These are phyloP conservation scores for Uromys caudimaculatus DNA, from an alignment of 2,797 vertebrate genomes.

Conservation along the genomic window DNA sequence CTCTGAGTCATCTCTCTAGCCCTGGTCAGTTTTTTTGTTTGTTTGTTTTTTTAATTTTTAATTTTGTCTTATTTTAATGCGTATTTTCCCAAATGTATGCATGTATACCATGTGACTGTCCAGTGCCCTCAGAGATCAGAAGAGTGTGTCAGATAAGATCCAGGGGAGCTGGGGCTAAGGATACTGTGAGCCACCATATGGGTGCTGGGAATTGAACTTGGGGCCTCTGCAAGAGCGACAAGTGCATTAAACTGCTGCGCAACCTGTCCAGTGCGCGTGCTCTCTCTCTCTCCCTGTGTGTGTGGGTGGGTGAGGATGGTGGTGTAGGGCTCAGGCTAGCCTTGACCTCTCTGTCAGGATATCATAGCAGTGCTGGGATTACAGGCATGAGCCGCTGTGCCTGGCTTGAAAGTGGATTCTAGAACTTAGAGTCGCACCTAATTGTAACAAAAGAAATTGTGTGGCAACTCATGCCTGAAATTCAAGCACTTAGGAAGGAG, in stretches of 20 bases:
- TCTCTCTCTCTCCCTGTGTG: not conserved
- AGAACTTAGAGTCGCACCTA: not conserved
- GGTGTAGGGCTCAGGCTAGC: not conserved
- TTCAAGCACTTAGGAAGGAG: not conserved
- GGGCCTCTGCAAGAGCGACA: not conserved
- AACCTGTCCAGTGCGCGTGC: accelerated
- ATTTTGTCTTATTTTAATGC: not conserved
- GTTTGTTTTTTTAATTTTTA: not conserved
- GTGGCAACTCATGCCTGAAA: not conserved
- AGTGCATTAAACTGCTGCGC: not conserved
- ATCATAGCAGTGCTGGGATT: not conserved
- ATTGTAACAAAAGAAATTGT: not conserved
- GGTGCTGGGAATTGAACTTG: not conserved
- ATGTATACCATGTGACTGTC: not conserved
- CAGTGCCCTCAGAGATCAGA: not conserved
- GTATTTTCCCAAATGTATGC: not conserved
- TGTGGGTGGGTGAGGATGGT: not conserved
- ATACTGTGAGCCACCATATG: not conserved
- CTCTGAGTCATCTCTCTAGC: not conserved
- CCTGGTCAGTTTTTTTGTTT: not conserved
- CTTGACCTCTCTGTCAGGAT: not conserved
- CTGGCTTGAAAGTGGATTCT: not conserved
- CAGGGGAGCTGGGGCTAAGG: not conserved
- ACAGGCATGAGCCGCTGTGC: not conserved
- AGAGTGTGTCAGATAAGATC: not conserved